These are phyloP conservation scores for Rhabdophis nuchalis DNA, from an alignment of 2,797 vertebrate species.

Conservation along the genomic window DNA sequence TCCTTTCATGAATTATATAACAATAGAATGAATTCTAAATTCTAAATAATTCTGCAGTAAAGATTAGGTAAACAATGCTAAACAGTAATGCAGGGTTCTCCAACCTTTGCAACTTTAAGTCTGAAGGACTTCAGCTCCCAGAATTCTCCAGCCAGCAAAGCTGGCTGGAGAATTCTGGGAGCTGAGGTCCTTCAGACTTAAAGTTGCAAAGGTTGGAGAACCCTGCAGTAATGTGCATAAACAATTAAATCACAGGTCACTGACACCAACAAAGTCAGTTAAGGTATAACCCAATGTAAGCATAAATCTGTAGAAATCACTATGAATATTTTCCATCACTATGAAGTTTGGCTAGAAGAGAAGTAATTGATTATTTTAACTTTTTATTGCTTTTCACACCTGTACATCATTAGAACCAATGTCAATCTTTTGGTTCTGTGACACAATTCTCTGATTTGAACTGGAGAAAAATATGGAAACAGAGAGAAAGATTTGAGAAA, in stretches of 20 bases:
- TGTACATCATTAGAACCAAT: neutral
- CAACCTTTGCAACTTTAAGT: no score
- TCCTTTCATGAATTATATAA: constrained; percentile 29
- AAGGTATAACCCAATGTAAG: neutral
- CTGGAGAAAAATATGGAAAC: neutral
- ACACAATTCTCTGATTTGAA: neutral
- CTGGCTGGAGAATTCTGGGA: no score
- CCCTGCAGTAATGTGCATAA: neutral
- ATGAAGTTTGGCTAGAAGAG: neutral
- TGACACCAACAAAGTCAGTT: neutral
- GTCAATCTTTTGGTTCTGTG: neutral
- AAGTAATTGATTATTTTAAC: neutral
- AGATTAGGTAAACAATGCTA: neutral
- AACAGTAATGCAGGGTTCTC: neutral
- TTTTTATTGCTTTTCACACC: neutral
- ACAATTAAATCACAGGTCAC: constrained; percentile 16
- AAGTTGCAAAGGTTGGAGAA: no score
- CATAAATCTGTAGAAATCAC: neutral
- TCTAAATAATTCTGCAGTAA: constrained; percentile 22
- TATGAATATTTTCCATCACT: neutral
- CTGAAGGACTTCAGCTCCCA: no score
- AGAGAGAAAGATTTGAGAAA: neutral
- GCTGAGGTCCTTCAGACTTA: no score
- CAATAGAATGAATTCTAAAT: constrained; percentile 25
- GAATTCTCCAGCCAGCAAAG: no score